Evolutionary conservation across 2,797 vertebrate species (phyloP).

Genomic region (Phylloscopus collybita): DNA sequence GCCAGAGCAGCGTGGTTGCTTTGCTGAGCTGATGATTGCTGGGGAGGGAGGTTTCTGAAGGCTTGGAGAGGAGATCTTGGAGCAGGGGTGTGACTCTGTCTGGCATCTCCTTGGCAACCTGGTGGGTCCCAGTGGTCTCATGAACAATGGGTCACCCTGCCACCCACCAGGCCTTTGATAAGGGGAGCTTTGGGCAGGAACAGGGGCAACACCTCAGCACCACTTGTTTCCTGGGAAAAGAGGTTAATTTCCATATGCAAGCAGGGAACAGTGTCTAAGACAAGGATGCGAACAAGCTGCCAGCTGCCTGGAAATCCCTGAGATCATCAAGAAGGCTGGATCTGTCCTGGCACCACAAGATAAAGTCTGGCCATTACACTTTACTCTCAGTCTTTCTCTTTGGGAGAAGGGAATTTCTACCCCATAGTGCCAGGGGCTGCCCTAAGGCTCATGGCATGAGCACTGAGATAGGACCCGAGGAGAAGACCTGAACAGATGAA

Average conservation of each 20-base stretch:
- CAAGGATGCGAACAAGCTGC: background rate
- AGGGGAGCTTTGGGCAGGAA: background rate
- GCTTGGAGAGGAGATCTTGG: background rate
- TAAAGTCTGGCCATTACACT: background rate
- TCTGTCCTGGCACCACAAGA: background rate
- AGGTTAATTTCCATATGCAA: fast-evolving
- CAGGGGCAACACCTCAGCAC: background rate
- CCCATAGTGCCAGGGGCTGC: fast-evolving
- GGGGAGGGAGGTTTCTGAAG: background rate
- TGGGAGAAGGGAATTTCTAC: background rate
- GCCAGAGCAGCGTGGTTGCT: background rate
- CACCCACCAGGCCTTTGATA: fast-evolving
- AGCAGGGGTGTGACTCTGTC: fast-evolving
- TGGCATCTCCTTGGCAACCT: fast-evolving
- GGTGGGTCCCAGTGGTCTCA: fast-evolving
- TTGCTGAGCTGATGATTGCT: background rate
- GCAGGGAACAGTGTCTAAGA: background rate
- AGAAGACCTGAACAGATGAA: background rate
- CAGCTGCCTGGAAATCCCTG: background rate
- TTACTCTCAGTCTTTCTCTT: background rate
- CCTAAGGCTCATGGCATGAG: fast-evolving
- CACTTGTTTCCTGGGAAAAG: background rate
- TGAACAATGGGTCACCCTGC: fast-evolving
- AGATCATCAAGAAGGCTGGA: background rate
- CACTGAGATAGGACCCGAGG: fast-evolving